Evolutionary conservation across 2,113 vertebrate species (phyloP).

Genomic region (Struthidea cinerea): DNA sequence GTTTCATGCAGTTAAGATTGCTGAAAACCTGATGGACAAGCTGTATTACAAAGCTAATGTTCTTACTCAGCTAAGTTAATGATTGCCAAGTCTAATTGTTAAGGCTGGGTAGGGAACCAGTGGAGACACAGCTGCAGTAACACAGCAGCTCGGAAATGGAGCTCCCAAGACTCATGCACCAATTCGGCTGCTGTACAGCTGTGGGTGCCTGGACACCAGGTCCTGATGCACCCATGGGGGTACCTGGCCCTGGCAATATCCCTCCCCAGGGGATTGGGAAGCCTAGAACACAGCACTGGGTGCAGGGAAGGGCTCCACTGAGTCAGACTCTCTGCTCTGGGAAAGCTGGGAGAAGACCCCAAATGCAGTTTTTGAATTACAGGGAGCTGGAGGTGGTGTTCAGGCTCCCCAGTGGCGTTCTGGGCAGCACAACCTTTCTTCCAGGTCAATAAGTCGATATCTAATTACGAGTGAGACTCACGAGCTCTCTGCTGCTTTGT

Average conservation of each 20-base stretch:
- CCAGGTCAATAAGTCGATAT: background rate
- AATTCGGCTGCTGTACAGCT: background rate
- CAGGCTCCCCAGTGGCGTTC: fast-evolving
- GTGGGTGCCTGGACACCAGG: fast-evolving
- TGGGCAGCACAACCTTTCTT: background rate
- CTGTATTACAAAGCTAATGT: background rate
- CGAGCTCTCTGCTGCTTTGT: background rate
- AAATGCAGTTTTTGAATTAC: background rate
- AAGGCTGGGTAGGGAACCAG: background rate
- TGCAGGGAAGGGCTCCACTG: background rate
- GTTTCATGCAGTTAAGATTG: background rate
- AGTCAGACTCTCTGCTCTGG: background rate
- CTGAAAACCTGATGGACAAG: background rate
- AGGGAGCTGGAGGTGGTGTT: background rate
- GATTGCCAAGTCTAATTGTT: background rate
- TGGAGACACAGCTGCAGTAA: background rate
- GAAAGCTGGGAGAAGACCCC: background rate
- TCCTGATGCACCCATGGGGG: background rate
- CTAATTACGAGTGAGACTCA: background rate
- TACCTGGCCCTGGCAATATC: background rate
- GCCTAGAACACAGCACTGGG: fast-evolving
- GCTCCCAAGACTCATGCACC: no score
- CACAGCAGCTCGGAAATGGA: background rate
- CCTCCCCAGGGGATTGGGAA: background rate
- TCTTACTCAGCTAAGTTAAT: background rate